Percentiles rank a stretch among this genome's conserved stretches.
Conservation (phyloP, 2,797 vertebrate species). For the Rhabdophis nuchalis region DNA sequence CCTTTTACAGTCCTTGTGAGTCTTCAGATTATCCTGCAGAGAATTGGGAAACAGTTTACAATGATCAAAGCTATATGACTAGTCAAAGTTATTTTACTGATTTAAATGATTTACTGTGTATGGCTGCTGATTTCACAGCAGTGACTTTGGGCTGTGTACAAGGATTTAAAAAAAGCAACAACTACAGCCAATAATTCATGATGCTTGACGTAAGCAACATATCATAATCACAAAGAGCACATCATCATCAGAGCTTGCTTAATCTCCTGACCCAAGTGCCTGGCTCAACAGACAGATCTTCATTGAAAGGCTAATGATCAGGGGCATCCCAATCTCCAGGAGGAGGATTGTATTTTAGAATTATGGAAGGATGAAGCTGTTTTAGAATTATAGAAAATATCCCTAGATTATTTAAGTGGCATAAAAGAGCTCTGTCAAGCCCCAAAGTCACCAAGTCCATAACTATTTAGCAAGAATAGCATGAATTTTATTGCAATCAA, state of each 20-base stretch:
- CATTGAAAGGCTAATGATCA: background rate
- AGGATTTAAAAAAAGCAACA: background rate
- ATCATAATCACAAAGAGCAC: background rate
- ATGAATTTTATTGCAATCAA: background rate
- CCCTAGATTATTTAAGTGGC: background rate
- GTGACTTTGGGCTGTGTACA: background rate
- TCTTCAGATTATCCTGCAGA: background rate
- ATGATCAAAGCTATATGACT: background rate
- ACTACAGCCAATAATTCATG: background rate
- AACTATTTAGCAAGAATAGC: background rate
- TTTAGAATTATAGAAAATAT: background rate
- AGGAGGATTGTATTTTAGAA: background rate
- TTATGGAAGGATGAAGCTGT: background rate
- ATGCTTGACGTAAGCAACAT: background rate
- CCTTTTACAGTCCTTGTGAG: background rate
- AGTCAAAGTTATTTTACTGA: background rate
- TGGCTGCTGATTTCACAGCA: background rate
- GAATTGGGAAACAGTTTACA: background rate
- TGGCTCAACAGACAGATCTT: background rate
- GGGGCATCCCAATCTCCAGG: background rate
- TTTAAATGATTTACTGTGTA: background rate
- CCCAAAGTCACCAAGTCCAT: background rate
- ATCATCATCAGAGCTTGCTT: background rate
- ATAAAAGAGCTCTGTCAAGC: background rate
- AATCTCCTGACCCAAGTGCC: background rate